Evolutionary conservation across 2,113 vertebrate species (phyloP).

Genomic region (Cheilinus undulatus): DNA sequence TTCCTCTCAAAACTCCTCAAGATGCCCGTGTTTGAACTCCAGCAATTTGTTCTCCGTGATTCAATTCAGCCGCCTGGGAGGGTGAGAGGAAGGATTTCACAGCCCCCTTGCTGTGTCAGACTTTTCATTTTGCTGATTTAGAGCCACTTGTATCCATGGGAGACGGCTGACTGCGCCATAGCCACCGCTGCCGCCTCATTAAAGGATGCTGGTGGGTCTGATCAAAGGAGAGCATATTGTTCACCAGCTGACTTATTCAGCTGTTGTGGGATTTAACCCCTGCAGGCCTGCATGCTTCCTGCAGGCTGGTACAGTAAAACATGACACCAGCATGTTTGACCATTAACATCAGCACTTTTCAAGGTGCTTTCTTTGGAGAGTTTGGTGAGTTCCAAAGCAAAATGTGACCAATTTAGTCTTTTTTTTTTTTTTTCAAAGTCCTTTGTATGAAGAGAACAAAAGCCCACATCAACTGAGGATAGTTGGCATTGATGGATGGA

Average conservation of each 20-base stretch:
- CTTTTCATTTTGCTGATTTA: conserved; percentile 49
- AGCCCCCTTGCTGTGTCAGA: conserved; percentile 3
- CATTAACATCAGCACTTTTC: too few species aligned
- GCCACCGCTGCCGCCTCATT: conserved; percentile 19
- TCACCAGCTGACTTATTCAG: conserved; percentile 24
- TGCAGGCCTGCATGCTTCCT: not conserved
- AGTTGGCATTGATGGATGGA: too few species aligned
- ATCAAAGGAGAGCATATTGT: conserved; percentile 27
- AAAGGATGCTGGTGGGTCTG: conserved; percentile 22
- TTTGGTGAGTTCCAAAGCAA: too few species aligned
- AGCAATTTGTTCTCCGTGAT: not conserved
- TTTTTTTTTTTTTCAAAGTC: too few species aligned
- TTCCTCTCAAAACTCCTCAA: conserved; percentile 4
- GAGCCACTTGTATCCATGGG: conserved; percentile 21
- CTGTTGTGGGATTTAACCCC: conserved; percentile 11
- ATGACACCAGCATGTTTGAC: too few species aligned
- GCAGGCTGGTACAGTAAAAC: not conserved
- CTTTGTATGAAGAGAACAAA: too few species aligned
- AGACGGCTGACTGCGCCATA: conserved; percentile 2
- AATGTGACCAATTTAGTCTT: too few species aligned
- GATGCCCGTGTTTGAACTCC: conserved; percentile 5
- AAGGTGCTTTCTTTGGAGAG: too few species aligned
- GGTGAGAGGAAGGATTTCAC: not conserved
- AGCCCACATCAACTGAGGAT: too few species aligned
- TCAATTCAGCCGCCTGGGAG: not conserved